A percentile compares a stretch with the other conserved stretches of the same genome.
Evolutionary conservation across 2,888 invertebrate species (phyloP).

Genomic region (Leucozona laternaria): DNA sequence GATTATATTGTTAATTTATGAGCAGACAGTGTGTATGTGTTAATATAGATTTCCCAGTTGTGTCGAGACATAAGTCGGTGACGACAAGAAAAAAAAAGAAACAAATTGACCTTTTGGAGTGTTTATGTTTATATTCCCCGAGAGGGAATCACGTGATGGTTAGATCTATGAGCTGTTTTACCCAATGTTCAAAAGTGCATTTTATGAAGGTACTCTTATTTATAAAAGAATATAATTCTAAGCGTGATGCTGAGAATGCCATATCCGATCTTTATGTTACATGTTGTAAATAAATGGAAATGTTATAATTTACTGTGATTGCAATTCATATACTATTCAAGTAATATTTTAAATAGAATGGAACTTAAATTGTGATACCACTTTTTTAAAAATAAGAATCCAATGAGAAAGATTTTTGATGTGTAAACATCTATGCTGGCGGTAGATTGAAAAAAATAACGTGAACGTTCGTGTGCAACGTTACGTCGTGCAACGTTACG

Average conservation of each 20-base stretch:
- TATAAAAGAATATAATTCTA: neutral
- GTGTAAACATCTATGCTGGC: no score
- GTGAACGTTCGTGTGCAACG: no score
- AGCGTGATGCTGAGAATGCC: neutral
- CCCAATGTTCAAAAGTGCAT: neutral
- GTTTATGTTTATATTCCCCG: constrained; percentile 18
- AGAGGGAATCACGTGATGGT: constrained; percentile 35
- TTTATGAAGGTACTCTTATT: neutral
- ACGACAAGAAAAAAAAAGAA: neutral
- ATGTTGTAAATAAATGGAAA: no score
- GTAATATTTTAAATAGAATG: no score
- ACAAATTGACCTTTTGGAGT: constrained; percentile 41
- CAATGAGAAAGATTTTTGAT: no score
- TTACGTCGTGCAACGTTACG: no score
- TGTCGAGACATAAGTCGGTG: neutral
- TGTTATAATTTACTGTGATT: no score
- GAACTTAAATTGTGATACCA: no score
- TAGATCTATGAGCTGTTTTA: neutral
- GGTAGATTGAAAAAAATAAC: no score
- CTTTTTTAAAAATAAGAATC: no score
- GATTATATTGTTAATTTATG: constrained; percentile 25
- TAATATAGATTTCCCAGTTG: constrained; percentile 1
- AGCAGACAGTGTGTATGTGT: constrained; percentile 11
- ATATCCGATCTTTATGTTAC: no score
- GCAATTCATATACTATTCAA: no score